A percentile compares a stretch with the other conserved stretches of the same genome.
phyloP scores from a whole-genome alignment of 2,113 vertebrate species.

The Candoia aspera region DNA sequence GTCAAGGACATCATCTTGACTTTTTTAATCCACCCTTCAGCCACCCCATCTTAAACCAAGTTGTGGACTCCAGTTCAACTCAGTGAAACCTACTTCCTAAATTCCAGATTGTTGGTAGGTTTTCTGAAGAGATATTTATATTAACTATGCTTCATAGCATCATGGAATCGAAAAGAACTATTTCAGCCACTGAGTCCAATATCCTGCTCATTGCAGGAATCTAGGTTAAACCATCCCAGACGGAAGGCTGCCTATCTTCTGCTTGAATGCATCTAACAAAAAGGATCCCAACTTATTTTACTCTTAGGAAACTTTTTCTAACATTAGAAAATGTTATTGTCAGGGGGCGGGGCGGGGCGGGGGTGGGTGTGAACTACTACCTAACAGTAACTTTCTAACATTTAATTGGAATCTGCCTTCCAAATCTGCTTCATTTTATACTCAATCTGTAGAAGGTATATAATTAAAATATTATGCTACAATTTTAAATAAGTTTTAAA shows the following conservation, averaged over 20 bases:
- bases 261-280: background rate
- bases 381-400: background rate
- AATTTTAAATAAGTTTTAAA: constrained; percentile 42
- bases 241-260: background rate
- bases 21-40: background rate
- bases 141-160: background rate
- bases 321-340: background rate
- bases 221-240: background rate
- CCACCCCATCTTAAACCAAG: background rate
- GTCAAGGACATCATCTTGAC: background rate
- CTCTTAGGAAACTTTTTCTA: background rate
- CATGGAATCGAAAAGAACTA: background rate
- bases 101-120: background rate
- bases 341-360: background rate
- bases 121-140: background rate
- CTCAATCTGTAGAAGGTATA: background rate
- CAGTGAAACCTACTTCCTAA: background rate
- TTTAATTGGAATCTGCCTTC: background rate
- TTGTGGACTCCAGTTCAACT: background rate
- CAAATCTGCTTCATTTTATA: background rate
- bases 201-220: background rate
- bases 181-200: background rate
- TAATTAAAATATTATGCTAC: background rate
- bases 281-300: background rate
- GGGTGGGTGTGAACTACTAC: too few relatives aligned